A percentile compares a stretch with the other conserved stretches of the same genome.
Evolutionary conservation across 2,113 vertebrate species (phyloP).

Genomic region (Hipposideros armiger): DNA sequence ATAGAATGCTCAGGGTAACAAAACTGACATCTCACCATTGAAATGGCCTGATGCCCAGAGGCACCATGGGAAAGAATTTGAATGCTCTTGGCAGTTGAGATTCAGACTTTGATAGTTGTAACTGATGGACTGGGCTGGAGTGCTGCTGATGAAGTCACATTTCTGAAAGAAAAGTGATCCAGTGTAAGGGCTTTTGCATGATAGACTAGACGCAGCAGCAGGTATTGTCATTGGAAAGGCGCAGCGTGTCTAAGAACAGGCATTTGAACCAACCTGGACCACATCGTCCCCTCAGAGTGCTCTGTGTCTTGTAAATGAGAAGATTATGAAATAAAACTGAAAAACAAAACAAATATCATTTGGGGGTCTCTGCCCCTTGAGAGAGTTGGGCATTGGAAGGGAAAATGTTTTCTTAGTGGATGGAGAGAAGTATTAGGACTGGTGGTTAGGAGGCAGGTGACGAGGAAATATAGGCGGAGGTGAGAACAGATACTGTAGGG

Average conservation of each 20-base stretch:
- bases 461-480: not conserved
- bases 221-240: not conserved
- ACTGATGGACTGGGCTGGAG: not conserved
- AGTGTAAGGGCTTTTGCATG: not conserved
- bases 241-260: not conserved
- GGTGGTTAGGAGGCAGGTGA: not conserved
- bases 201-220: not conserved
- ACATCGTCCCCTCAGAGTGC: not conserved
- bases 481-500: not conserved
- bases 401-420: not conserved
- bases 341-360: not conserved
- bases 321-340: not conserved
- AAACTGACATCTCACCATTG: not conserved
- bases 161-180: constrained; percentile 17
- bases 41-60: constrained; percentile 29
- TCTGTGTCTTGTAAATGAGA: not conserved
- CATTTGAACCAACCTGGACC: not conserved
- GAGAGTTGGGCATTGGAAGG: not conserved
- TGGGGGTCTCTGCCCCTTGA: not conserved
- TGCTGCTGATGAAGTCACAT: not conserved
- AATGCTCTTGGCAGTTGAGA: not conserved
- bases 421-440: not conserved
- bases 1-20: not conserved
- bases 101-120: not conserved
- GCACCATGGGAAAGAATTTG: constrained; percentile 34